Base-by-base conservation (phyloP, 2,888 invertebrate genomes). In the Apotomis betuletana region DNA sequence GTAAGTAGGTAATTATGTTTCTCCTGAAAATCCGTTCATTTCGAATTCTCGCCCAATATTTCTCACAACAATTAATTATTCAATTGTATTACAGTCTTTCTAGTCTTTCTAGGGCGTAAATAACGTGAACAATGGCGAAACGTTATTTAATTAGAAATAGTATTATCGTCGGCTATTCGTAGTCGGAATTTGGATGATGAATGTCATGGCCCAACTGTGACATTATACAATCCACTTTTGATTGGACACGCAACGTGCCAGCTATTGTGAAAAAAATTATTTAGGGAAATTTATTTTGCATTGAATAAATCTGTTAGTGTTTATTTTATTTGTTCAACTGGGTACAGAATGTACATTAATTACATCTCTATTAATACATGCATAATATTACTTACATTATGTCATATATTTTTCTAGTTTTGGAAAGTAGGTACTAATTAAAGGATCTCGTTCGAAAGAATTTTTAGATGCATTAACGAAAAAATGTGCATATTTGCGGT, bases 151-250 rank as follows among this genome's bases (percentile, higher is more conserved):
- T 72, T 58, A 63, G 67, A 70, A 72, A 63, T 36, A 63, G 51
- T 58, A 68, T 72, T 63, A 67, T 68, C 52, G 62, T 67, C 60
- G 61, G 41, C 63, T 52, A 60, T 65, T 70, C 60, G 54, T 49
- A 55, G n/a, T 67, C 51, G 41, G 67, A 61, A 54, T 62, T 59
- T 46, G 67, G 63, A 72, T 72, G 68, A 72, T 68, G 63, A 59
- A 72, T 68, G 72, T 63, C 72, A 68, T 57, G 72, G 52, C 63
- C 62, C 67, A 54, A 72, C 72, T 71, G 68, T 68, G 72, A 68
- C 72, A 54, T 72, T 72, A 52, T 63, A 72, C 72, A 68, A 72
- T 72, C 72, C 59, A 68, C 57, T 68, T 72, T 72, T 72, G 72
- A 72, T 72, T 72, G 72, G 67, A 72, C 72, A 72, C 72, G 72